Conservation (phyloP, 2,888 invertebrate genomes). For the Ochlodes sylvanus region DNA sequence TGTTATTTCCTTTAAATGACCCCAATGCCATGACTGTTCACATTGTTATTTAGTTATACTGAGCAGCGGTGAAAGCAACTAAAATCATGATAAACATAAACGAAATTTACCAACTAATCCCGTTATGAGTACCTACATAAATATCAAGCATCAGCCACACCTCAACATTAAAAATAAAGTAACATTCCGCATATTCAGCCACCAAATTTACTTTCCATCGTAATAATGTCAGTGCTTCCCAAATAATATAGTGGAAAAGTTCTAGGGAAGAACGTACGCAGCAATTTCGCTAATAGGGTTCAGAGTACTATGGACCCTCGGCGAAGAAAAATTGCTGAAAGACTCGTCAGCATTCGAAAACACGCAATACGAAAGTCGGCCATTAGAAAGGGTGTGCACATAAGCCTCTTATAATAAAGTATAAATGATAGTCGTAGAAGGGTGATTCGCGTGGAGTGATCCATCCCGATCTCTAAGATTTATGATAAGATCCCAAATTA, state of each 20-base stretch:
- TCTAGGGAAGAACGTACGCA: slow-evolving; percentile 43
- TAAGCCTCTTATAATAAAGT: slow-evolving; percentile 69
- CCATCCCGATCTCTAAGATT: slow-evolving; percentile 66
- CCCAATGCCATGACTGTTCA: no score
- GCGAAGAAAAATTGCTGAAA: slow-evolving; percentile 43
- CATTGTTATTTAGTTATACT: no score
- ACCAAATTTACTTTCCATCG: slow-evolving; percentile 27
- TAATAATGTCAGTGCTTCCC: slow-evolving; percentile 40
- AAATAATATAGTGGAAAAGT: slow-evolving; percentile 42
- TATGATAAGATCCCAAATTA: slow-evolving; percentile 70
- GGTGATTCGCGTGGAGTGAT: slow-evolving; percentile 55
- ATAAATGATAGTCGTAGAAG: slow-evolving; percentile 60
- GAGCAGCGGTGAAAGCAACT: no score
- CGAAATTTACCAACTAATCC: no score
- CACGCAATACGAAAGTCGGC: slow-evolving; percentile 20
- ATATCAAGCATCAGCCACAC: not conserved
- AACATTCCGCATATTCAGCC: slow-evolving; percentile 20
- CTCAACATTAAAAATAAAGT: not conserved
- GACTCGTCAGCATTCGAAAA: slow-evolving; percentile 41
- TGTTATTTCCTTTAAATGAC: no score
- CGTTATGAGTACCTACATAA: not conserved
- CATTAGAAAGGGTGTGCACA: slow-evolving; percentile 52
- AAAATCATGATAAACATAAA: no score
- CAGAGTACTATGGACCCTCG: slow-evolving; percentile 44
- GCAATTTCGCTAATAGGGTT: slow-evolving; percentile 50